Percentiles rank a stretch among this genome's conserved stretches.
phyloP scores from a whole-genome alignment of 2,113 vertebrate species.

The Nesoenas mayeri region DNA sequence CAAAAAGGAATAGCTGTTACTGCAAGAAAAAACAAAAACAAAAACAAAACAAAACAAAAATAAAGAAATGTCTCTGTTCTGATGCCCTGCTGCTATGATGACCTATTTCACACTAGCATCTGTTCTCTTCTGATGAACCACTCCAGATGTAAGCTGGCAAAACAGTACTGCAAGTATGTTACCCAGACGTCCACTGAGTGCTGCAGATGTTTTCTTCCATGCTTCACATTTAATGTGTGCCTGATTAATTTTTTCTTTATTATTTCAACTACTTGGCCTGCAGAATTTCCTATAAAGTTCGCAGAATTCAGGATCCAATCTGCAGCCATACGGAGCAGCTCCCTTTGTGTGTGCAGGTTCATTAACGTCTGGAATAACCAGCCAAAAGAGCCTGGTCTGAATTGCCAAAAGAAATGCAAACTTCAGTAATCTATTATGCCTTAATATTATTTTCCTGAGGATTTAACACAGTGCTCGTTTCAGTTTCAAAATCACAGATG shows the following conservation, averaged over 20 bases:
- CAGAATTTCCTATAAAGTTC: conserved; percentile 7
- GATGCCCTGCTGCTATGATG: conserved; percentile 39
- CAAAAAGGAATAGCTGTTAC: conserved; percentile 57
- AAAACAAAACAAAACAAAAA: conserved; percentile 1
- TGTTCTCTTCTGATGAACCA: conserved; percentile 36
- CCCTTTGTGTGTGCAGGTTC: neutral
- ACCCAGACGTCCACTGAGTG: neutral
- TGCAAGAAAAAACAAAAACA: neutral
- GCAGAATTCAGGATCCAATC: neutral
- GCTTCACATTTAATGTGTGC: neutral
- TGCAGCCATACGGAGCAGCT: neutral
- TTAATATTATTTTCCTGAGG: conserved; percentile 32
- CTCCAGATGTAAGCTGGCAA: conserved; percentile 60
- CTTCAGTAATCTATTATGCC: conserved; percentile 27
- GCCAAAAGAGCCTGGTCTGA: neutral
- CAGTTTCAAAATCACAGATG: conserved; percentile 66
- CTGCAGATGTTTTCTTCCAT: conserved; percentile 26
- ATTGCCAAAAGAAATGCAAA: conserved; percentile 18
- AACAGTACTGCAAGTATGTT: neutral
- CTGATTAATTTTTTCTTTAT: conserved; percentile 11
- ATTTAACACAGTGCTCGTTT: conserved; percentile 55
- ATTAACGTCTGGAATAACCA: neutral
- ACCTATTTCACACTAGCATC: conserved; percentile 73
- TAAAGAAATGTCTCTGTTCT: conserved; percentile 25
- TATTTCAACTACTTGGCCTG: neutral